Conservation (phyloP, 2,888 invertebrate species). For the Oligia fasciuncula region DNA sequence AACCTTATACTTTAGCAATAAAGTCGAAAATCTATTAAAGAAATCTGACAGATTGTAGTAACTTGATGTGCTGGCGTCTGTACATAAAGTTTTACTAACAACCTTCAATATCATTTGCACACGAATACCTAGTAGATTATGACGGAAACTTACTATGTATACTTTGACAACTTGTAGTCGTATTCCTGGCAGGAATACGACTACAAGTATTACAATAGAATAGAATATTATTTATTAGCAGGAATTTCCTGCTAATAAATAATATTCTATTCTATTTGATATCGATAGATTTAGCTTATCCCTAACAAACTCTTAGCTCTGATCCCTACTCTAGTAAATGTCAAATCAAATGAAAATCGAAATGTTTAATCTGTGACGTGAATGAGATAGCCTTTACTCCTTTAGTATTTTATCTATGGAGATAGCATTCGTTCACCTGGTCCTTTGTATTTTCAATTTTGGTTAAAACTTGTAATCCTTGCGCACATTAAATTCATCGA, state of each 20-base stretch:
- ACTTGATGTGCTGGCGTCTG: too few relatives aligned
- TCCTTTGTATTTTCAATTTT: slow-evolving; percentile 49
- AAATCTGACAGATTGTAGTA: too few relatives aligned
- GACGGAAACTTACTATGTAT: too few relatives aligned
- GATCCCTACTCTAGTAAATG: slow-evolving; percentile 17
- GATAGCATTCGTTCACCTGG: slow-evolving; percentile 41
- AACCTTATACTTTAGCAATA: too few relatives aligned
- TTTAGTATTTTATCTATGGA: neutral
- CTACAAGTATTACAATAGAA: too few relatives aligned
- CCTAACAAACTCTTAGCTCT: too few relatives aligned
- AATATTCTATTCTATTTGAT: neutral
- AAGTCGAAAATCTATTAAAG: too few relatives aligned
- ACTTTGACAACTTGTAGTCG: neutral
- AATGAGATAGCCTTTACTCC: slow-evolving; percentile 35
- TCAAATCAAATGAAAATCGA: slow-evolving; percentile 26
- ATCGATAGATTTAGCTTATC: neutral
- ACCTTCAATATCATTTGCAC: too few relatives aligned
- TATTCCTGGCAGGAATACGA: too few relatives aligned
- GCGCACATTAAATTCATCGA: slow-evolving; percentile 46
- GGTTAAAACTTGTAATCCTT: slow-evolving; percentile 34
- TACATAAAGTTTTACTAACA: too few relatives aligned
- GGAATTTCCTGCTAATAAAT: neutral
- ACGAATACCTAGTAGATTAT: too few relatives aligned
- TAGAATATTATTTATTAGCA: too few relatives aligned
- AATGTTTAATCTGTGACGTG: slow-evolving; percentile 43